Evolutionary conservation across 2,888 invertebrate genomes (phyloP).

Genomic region (Drosophila lacicola): DNA sequence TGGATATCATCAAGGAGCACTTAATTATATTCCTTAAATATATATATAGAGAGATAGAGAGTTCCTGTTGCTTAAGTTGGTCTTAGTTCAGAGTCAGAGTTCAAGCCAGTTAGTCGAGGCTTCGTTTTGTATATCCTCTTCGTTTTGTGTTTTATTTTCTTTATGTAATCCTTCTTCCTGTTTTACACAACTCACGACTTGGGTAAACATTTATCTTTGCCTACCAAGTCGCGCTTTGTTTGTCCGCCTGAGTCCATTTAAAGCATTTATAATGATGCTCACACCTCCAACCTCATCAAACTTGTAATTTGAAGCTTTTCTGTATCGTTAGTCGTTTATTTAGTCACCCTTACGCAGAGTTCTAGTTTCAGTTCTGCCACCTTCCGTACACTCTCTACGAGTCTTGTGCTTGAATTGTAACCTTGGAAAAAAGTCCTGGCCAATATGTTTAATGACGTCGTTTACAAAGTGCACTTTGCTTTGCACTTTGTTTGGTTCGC

Average conservation of each 20-base stretch:
- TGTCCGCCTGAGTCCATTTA: background rate
- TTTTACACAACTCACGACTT: constrained; percentile 32
- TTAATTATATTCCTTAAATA: too few relatives aligned
- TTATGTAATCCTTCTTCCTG: constrained; percentile 9
- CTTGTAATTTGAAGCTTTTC: constrained; percentile 32
- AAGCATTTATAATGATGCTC: constrained; percentile 45
- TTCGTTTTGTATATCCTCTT: constrained; percentile 24
- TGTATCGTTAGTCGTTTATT: constrained; percentile 51
- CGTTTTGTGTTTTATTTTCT: too few relatives aligned
- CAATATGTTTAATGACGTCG: too few relatives aligned
- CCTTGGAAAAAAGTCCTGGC: too few relatives aligned
- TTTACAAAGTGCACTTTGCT: too few relatives aligned
- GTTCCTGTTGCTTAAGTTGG: too few relatives aligned
- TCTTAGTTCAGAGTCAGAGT: background rate
- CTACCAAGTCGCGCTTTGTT: background rate
- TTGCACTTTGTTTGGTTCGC: too few relatives aligned
- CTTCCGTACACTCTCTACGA: background rate
- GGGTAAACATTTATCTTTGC: constrained; percentile 52
- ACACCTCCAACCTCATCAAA: constrained; percentile 37
- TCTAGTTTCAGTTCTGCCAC: too few relatives aligned
- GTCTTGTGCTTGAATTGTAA: background rate
- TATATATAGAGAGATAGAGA: too few relatives aligned
- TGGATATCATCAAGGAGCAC: background rate
- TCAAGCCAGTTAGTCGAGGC: constrained; percentile 1
- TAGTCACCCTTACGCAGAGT: constrained; percentile 17